phyloP scores from a whole-genome alignment of 2,797 vertebrate genomes.

The Mionectes olivaceus region DNA sequence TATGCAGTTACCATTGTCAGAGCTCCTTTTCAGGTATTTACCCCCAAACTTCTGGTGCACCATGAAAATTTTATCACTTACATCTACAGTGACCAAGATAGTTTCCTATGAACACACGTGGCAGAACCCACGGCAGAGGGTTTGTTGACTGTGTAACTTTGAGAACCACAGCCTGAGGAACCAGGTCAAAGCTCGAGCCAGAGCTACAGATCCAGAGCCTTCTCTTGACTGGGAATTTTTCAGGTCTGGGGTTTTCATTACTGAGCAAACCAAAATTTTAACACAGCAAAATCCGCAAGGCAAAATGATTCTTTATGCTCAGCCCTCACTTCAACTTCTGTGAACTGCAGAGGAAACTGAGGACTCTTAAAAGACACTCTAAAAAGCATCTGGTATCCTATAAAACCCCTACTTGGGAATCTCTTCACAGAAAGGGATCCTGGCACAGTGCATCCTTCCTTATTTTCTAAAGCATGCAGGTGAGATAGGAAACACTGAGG shows the following conservation, averaged over 20 bases:
- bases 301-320: not conserved
- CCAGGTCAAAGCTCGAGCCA: not conserved
- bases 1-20: not conserved
- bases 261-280: not conserved
- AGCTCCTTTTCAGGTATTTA: not conserved
- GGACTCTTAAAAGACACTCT: not conserved
- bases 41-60: not conserved
- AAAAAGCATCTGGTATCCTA: not conserved
- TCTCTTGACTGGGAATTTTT: not conserved
- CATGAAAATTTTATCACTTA: not conserved
- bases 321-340: not conserved
- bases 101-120: not conserved
- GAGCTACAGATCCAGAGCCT: not conserved
- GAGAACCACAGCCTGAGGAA: not conserved
- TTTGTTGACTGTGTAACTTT: accelerated
- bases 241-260: not conserved
- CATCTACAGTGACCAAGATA: not conserved
- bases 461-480: not conserved
- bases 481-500: not conserved
- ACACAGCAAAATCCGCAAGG: not conserved
- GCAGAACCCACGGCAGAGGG: not conserved
- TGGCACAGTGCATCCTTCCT: not conserved
- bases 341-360: not conserved
- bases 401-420: not conserved
- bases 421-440: not conserved